Percentiles rank a stretch among this genome's conserved stretches.
phyloP scores from a whole-genome alignment of 2,797 vertebrate species.

The Syncerus caffer region DNA sequence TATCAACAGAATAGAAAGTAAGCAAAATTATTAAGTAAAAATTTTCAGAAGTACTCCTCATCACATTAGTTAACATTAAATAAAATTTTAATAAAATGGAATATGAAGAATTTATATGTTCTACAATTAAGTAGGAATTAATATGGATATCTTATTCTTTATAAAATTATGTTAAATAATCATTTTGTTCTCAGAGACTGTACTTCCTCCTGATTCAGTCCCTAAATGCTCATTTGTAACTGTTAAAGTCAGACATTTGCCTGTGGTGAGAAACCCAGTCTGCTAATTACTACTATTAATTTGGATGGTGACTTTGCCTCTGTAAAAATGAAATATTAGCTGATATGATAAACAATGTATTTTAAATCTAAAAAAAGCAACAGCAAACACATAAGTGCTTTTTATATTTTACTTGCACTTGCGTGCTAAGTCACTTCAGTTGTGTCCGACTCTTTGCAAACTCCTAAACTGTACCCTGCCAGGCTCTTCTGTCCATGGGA shows the following conservation, averaged over 20 bases:
- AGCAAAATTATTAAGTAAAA: slow-evolving; percentile 22
- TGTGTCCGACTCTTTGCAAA: background rate
- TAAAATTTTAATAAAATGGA: slow-evolving; percentile 38
- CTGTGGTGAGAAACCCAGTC: slow-evolving; percentile 64
- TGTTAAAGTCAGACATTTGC: slow-evolving; percentile 62
- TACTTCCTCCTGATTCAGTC: slow-evolving; percentile 58
- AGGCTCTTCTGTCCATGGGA: background rate
- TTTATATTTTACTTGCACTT: slow-evolving; percentile 7
- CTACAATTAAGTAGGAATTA: slow-evolving; percentile 42
- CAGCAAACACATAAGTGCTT: background rate
- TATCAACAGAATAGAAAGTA: slow-evolving; percentile 1
- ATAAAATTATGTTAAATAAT: slow-evolving; percentile 72
- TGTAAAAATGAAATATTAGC: slow-evolving; percentile 65
- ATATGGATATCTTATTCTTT: slow-evolving; percentile 36
- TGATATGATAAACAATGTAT: slow-evolving; percentile 12
- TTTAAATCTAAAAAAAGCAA: slow-evolving; percentile 21
- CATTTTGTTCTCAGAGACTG: slow-evolving; percentile 62
- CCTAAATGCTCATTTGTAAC: slow-evolving; percentile 67
- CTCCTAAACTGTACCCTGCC: background rate
- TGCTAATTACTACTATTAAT: slow-evolving; percentile 74
- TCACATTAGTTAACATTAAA: slow-evolving; percentile 22
- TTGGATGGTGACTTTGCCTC: slow-evolving; percentile 57
- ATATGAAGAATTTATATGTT: slow-evolving; percentile 52
- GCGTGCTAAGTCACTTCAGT: background rate
- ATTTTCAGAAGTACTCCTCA: slow-evolving; percentile 13